These are phyloP conservation scores for Polyommatus icarus DNA, from an alignment of 2,888 invertebrate species.

Conservation along the genomic window DNA sequence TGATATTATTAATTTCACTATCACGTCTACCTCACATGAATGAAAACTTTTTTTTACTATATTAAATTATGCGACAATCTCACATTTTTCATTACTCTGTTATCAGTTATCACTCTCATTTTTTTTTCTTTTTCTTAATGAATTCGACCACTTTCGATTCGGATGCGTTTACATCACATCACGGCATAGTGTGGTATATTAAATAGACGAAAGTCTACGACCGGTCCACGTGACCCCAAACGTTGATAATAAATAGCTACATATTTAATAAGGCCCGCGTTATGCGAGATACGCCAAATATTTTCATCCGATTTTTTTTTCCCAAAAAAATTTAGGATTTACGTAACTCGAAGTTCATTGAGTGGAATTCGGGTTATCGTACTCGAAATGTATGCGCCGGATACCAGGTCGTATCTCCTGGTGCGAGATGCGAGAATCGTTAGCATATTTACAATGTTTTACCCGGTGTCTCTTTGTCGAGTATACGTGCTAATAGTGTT, in stretches of 20 bases:
- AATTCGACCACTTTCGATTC: constrained; percentile 20
- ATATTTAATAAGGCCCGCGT: constrained; percentile 63
- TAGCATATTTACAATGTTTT: neutral
- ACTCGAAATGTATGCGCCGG: neutral
- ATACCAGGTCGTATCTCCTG: constrained; percentile 15
- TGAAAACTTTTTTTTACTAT: neutral
- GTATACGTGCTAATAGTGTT: constrained; percentile 31
- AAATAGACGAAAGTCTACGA: constrained; percentile 59
- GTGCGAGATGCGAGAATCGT: constrained; percentile 17
- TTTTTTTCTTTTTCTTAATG: neutral
- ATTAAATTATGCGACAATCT: neutral
- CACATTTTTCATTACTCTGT: neutral
- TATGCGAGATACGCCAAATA: constrained; percentile 62
- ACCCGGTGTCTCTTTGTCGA: constrained; percentile 5
- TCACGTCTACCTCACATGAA: too few relatives aligned
- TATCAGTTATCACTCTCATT: neutral
- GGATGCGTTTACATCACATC: constrained; percentile 19
- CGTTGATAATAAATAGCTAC: constrained; percentile 69
- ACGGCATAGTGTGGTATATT: constrained; percentile 15
- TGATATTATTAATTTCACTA: too few relatives aligned
- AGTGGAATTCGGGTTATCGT: constrained; percentile 32
- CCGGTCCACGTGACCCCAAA: constrained; percentile 70
- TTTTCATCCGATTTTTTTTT: constrained; percentile 43
- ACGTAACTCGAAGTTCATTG: constrained; percentile 48
- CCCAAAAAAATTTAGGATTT: constrained; percentile 32